Evolutionary conservation across 2,113 vertebrate species (phyloP).

Genomic region (Corythornis madagascariensis): DNA sequence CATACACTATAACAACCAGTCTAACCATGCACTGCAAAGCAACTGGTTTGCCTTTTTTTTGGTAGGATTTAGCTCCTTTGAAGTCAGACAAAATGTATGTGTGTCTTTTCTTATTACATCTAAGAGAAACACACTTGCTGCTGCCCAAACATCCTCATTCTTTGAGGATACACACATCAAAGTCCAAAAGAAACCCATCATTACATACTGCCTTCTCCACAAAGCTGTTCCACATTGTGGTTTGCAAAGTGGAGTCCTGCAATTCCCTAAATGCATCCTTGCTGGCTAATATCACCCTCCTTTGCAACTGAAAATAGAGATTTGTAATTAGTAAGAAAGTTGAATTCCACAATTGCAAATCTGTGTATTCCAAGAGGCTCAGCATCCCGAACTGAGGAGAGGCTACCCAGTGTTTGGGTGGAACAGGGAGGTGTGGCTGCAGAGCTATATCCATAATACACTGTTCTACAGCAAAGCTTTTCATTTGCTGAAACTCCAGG

Average conservation of each 20-base stretch:
- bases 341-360: constrained; percentile 22
- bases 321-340: constrained; percentile 12
- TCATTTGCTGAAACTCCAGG: constrained; percentile 52
- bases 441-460: constrained; percentile 44
- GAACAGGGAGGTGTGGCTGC: constrained; percentile 27
- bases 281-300: background rate
- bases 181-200: constrained; percentile 19
- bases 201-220: background rate
- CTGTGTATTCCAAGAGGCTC: constrained; percentile 3
- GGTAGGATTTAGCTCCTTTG: background rate
- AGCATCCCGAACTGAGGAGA: background rate
- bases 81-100: background rate
- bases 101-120: background rate
- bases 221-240: background rate
- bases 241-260: constrained; percentile 9
- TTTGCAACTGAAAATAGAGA: constrained; percentile 42
- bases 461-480: constrained; percentile 46
- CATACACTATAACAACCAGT: background rate
- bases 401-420: background rate
- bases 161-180: constrained; percentile 50
- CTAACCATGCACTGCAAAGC: background rate
- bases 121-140: background rate
- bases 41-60: background rate
- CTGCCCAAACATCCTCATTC: constrained; percentile 11
- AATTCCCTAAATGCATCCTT: constrained; percentile 31